Conservation (phyloP, 2,113 vertebrate species). For the Ceuthmochares aereus region DNA sequence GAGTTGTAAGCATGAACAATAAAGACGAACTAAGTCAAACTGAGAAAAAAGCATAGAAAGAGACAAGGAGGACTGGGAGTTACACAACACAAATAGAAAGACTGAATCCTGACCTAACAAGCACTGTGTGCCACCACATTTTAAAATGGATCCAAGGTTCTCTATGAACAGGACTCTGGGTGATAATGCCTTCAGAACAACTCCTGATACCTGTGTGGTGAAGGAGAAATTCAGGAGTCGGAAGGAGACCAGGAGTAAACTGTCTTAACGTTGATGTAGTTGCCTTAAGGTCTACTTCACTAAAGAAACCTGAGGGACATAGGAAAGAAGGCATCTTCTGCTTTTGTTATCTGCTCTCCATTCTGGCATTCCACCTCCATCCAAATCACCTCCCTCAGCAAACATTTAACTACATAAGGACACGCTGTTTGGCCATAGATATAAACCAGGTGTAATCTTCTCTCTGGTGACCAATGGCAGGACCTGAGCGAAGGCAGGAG, state of each 20-base stretch:
- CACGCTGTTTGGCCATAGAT: not conserved
- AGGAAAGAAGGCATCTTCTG: not conserved
- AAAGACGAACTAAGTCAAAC: not conserved
- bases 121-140: rapidly evolving
- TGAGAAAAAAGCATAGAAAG: not conserved
- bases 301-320: not conserved
- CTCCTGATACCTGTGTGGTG: not conserved
- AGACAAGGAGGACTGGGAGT: rapidly evolving
- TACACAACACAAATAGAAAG: rapidly evolving
- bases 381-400: not conserved
- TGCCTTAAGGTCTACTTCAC: not conserved
- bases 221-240: not conserved
- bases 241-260: not conserved
- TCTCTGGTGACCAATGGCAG: no score
- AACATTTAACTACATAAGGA: not conserved
- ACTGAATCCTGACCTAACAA: rapidly evolving
- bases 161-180: not conserved
- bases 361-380: not conserved
- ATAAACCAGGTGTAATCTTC: not conserved
- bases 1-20: not conserved
- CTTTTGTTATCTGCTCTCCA: not conserved
- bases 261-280: rapidly evolving
- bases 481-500: no score
- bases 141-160: not conserved
- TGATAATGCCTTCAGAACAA: not conserved